phyloP scores from a whole-genome alignment of 1,140 invertebrate genomes.

The Zaprionus lachaisei region DNA sequence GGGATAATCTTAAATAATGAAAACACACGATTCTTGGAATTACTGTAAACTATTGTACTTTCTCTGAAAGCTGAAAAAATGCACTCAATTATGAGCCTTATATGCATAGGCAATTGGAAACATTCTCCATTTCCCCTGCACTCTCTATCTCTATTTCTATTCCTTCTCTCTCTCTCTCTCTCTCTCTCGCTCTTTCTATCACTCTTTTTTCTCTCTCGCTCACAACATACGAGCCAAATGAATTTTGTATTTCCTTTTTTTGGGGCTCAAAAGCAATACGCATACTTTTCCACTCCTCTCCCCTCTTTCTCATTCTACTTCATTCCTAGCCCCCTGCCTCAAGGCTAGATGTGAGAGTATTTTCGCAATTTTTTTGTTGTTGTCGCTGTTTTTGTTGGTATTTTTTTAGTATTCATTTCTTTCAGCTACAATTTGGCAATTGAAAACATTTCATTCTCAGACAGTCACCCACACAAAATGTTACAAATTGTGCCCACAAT shows the following conservation, averaged over 20 bases:
- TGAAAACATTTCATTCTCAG: slow-evolving; percentile 61
- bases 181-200: neutral
- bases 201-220: neutral
- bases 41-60: neutral
- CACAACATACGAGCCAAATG: slow-evolving; percentile 9
- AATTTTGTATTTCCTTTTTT: slow-evolving; percentile 23
- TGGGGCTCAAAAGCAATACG: slow-evolving; percentile 8
- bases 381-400: neutral
- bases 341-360: slow-evolving; percentile 20
- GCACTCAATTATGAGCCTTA: neutral
- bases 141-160: neutral
- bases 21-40: neutral
- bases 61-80: neutral
- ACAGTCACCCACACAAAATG: slow-evolving; percentile 50
- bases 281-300: neutral
- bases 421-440: slow-evolving; percentile 57
- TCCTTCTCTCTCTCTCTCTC: neutral
- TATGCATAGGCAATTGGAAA: slow-evolving; percentile 6
- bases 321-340: slow-evolving; percentile 11
- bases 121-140: no score
- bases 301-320: slow-evolving; percentile 11
- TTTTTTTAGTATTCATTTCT: slow-evolving; percentile 32
- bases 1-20: neutral
- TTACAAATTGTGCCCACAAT: slow-evolving; percentile 54
- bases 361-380: neutral